Evolutionary conservation across 2,888 invertebrate genomes (phyloP).

Genomic region (Ophioninae sp.): DNA sequence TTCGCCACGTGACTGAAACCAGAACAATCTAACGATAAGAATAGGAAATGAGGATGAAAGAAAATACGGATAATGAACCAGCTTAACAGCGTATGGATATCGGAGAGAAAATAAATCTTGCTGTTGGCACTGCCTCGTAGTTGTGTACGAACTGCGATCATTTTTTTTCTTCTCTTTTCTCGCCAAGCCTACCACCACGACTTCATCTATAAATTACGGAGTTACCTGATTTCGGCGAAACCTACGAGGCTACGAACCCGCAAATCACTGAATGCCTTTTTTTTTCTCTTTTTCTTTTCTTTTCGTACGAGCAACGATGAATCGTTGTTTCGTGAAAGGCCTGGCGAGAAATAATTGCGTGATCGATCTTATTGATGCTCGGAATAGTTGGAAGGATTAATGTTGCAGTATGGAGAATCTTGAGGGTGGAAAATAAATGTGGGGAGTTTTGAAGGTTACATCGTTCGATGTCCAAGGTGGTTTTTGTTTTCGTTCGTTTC

Average conservation of each 20-base stretch:
- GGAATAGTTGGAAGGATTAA: background rate
- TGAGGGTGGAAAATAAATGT: background rate
- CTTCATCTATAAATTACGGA: slow-evolving; percentile 1
- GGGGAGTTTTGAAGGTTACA: too few relatives aligned
- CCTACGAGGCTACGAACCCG: background rate
- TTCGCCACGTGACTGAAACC: slow-evolving; percentile 31
- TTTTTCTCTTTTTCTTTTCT: background rate
- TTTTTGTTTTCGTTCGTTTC: too few relatives aligned
- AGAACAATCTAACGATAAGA: slow-evolving; percentile 43
- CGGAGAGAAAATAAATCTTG: slow-evolving; percentile 34
- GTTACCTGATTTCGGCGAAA: background rate
- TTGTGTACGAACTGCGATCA: background rate
- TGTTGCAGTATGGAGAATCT: background rate
- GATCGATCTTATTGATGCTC: background rate
- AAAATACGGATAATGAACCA: slow-evolving; percentile 40
- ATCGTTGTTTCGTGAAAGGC: background rate
- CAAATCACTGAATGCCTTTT: background rate
- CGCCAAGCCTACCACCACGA: background rate
- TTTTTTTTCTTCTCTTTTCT: background rate
- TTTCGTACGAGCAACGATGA: background rate
- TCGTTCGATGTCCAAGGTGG: too few relatives aligned
- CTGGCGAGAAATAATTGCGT: background rate
- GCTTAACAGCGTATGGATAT: slow-evolving; percentile 30
- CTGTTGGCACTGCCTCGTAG: background rate
- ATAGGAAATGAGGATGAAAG: slow-evolving; percentile 24